Percentiles rank a stretch among this genome's conserved stretches.
Conservation (phyloP, 2,888 invertebrate genomes). For the Oithona nana region DNA sequence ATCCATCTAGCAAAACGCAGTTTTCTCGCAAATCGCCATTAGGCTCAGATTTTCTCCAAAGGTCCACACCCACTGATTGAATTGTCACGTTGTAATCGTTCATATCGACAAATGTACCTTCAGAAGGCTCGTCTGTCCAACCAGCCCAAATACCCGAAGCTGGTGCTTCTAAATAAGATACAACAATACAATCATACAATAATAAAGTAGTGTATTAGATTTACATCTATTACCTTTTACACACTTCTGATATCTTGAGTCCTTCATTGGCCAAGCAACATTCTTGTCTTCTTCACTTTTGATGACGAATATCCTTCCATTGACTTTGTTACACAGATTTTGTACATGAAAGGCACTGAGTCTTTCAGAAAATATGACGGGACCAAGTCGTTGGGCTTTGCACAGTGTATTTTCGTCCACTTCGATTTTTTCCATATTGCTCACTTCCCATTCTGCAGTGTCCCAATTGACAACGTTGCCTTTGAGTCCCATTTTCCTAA, state of each 20-base stretch:
- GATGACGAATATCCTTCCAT: not conserved
- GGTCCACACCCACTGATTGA: not conserved
- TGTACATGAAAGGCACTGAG: too few species aligned
- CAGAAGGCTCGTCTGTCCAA: not conserved
- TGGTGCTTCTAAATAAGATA: too few species aligned
- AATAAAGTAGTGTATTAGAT: too few species aligned
- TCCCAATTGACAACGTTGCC: not conserved
- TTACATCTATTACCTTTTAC: too few species aligned
- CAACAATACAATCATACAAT: too few species aligned
- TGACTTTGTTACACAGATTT: not conserved
- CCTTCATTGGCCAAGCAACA: too few species aligned
- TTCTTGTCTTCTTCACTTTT: not conserved
- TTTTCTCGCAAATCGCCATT: not conserved
- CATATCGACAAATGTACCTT: not conserved
- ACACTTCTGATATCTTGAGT: too few species aligned
- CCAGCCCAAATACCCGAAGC: not conserved
- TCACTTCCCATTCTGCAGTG: not conserved
- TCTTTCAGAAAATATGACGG: not conserved
- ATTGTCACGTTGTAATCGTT: not conserved
- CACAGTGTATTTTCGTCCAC: not conserved
- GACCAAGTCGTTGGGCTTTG: not conserved
- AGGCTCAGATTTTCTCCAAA: not conserved
- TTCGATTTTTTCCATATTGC: not conserved
- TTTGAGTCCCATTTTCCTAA: too few species aligned
- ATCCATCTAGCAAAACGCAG: not conserved